A percentile compares a stretch with the other conserved stretches of the same genome.
Conservation (phyloP, 2,888 invertebrate genomes). For the Morpho helenor region DNA sequence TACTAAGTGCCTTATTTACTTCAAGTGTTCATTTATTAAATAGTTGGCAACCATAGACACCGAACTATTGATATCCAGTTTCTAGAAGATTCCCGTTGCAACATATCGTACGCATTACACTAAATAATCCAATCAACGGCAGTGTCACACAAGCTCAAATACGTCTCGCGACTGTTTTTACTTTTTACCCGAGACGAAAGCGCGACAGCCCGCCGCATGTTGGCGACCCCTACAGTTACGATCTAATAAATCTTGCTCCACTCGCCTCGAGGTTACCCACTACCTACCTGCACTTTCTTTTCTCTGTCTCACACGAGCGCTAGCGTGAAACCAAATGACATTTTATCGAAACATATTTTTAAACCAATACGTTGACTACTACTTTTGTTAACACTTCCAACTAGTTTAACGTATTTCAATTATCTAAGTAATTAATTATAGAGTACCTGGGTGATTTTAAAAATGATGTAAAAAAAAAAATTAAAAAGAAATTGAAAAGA, state of each 20-base stretch:
- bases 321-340: slow-evolving; percentile 44
- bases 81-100: neutral
- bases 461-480: too few species aligned
- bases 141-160: slow-evolving; percentile 5
- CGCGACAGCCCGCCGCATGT: slow-evolving; percentile 50
- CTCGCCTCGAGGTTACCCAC: slow-evolving; percentile 48
- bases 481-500: too few species aligned
- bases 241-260: slow-evolving; percentile 71
- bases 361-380: slow-evolving; percentile 6
- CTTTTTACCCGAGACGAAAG: slow-evolving; percentile 17
- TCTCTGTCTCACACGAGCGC: slow-evolving; percentile 64
- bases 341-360: slow-evolving; percentile 25
- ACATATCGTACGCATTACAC: neutral
- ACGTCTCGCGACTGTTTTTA: slow-evolving; percentile 11
- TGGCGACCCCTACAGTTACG: slow-evolving; percentile 70
- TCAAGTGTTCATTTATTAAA: too few species aligned
- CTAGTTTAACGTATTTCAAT: too few species aligned
- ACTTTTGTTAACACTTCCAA: too few species aligned
- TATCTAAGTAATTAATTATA: too few species aligned
- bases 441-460: too few species aligned
- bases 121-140: slow-evolving; percentile 9
- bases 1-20: too few species aligned
- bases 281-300: slow-evolving; percentile 71
- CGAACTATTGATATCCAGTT: too few species aligned
- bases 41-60: too few species aligned